Evolutionary conservation across 1,140 invertebrate species (phyloP).

Genomic region (Tenebrio molitor): DNA sequence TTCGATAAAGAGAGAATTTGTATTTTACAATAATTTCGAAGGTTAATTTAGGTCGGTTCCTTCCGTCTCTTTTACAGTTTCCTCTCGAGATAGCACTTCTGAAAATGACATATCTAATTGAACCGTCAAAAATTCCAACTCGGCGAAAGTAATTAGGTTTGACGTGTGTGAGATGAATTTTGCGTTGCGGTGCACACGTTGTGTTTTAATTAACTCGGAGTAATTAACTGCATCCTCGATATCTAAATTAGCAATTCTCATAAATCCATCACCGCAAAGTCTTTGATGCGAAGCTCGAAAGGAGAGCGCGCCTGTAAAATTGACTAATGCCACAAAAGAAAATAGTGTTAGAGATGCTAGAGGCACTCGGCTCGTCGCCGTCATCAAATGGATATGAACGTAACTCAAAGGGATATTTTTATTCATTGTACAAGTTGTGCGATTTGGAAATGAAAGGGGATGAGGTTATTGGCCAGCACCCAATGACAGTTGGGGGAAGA

Average conservation of each 20-base stretch:
- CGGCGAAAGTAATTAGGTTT: too few relatives aligned
- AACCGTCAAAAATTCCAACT: too few relatives aligned
- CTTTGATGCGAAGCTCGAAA: constrained; percentile 5
- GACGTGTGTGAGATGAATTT: too few relatives aligned
- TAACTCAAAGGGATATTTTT: constrained; percentile 44
- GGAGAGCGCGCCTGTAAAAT: constrained; percentile 8
- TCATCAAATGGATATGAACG: constrained; percentile 41
- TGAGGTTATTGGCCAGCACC: constrained; percentile 46
- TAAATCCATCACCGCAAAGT: constrained; percentile 23
- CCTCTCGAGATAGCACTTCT: too few relatives aligned
- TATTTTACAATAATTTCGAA: too few relatives aligned
- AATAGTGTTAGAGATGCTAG: constrained; percentile 24
- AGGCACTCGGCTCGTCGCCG: constrained; percentile 12
- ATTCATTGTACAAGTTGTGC: constrained; percentile 47
- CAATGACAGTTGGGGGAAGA: constrained; percentile 47
- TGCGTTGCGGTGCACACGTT: constrained; percentile 6
- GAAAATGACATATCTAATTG: too few relatives aligned
- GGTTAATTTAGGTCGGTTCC: too few relatives aligned
- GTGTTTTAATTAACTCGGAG: constrained; percentile 2
- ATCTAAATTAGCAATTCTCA: constrained; percentile 23
- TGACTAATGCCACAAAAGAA: constrained; percentile 12
- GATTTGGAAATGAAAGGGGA: constrained; percentile 36
- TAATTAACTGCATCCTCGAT: constrained; percentile 26
- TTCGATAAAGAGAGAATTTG: too few relatives aligned
- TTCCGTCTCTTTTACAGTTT: too few relatives aligned